These are phyloP conservation scores for Macaria liturata DNA, from an alignment of 2,888 invertebrate species.

Conservation along the genomic window DNA sequence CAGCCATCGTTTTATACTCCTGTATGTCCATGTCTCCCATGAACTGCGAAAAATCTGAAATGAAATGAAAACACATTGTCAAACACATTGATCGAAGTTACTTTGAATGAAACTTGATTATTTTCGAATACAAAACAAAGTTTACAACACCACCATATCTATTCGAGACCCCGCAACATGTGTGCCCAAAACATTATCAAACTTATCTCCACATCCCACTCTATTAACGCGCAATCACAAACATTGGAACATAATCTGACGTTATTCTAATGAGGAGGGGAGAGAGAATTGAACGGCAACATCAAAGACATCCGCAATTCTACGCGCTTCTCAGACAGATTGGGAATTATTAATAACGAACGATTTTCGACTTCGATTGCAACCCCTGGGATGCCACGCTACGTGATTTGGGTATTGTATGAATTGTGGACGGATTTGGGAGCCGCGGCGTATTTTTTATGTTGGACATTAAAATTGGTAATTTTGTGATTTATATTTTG, in stretches of 20 bases:
- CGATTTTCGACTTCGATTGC: slow-evolving; percentile 58
- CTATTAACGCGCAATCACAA: slow-evolving; percentile 23
- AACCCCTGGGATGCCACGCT: slow-evolving; percentile 30
- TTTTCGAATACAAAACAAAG: no score
- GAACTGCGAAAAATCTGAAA: slow-evolving; percentile 75
- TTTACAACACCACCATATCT: no score
- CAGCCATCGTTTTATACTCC: slow-evolving; percentile 67
- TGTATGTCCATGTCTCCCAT: slow-evolving; percentile 77
- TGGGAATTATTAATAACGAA: slow-evolving; percentile 63
- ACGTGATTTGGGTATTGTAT: slow-evolving; percentile 24
- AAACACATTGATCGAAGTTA: no score
- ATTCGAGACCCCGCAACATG: no score
- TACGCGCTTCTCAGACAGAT: slow-evolving; percentile 39
- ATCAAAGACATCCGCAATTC: slow-evolving; percentile 30
- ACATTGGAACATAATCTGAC: slow-evolving; percentile 22
- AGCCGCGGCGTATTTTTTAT: not conserved
- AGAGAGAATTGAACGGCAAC: slow-evolving; percentile 27
- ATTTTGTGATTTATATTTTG: no score
- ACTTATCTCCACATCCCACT: slow-evolving; percentile 14
- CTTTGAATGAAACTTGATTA: no score
- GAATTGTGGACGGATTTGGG: not conserved
- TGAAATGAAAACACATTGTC: slow-evolving; percentile 12
- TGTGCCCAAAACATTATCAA: not conserved
- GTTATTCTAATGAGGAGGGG: slow-evolving; percentile 29
- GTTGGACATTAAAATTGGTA: not conserved